These are phyloP conservation scores for Heliconius nattereri DNA, from an alignment of 1,140 invertebrate species.

Conservation along the genomic window DNA sequence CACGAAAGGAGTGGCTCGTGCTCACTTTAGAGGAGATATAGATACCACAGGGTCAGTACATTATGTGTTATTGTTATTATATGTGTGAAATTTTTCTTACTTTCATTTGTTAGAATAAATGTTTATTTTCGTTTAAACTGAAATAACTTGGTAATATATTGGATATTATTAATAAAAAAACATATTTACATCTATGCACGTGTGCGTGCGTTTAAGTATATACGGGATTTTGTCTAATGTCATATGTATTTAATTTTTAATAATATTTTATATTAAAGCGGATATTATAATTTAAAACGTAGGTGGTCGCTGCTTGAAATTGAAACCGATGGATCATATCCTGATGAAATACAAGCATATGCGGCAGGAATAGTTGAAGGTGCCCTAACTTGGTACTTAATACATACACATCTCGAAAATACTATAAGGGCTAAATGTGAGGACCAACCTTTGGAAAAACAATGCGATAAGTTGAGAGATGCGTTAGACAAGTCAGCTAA, in stretches of 20 bases:
- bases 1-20: slow-evolving; percentile 84
- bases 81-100: not conserved
- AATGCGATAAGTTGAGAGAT: slow-evolving; percentile 85
- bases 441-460: slow-evolving; percentile 82
- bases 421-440: slow-evolving; percentile 88
- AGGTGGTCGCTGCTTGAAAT: slow-evolving; percentile 92
- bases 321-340: slow-evolving; percentile 86
- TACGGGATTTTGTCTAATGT: too few relatives aligned
- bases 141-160: too few relatives aligned
- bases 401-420: slow-evolving; percentile 90
- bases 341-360: slow-evolving; percentile 91
- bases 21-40: slow-evolving; percentile 86
- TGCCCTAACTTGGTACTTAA: slow-evolving; percentile 89
- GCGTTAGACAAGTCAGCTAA: slow-evolving; percentile 85
- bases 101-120: not conserved
- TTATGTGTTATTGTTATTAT: too few relatives aligned
- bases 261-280: not conserved
- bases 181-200: too few relatives aligned
- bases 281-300: slow-evolving; percentile 25
- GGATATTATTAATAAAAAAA: too few relatives aligned
- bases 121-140: not conserved
- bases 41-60: slow-evolving; percentile 84
- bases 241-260: not conserved
- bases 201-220: too few relatives aligned
- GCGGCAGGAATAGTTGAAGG: slow-evolving; percentile 95